Percentiles rank a stretch among this genome's conserved stretches.
phyloP scores from a whole-genome alignment of 2,888 invertebrate genomes.

The Nomada ferruginata region DNA sequence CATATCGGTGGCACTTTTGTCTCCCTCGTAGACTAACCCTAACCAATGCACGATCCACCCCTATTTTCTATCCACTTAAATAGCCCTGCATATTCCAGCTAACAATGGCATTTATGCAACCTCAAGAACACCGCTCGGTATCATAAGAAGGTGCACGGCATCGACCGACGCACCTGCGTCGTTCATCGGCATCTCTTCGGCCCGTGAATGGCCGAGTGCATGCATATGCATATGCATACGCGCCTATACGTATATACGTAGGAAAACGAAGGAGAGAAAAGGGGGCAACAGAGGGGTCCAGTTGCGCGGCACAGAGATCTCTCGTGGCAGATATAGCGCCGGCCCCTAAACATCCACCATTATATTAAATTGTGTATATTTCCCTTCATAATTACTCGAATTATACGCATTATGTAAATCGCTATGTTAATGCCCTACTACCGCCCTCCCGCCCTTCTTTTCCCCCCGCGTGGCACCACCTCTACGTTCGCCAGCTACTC shows the following conservation, averaged over 20 bases:
- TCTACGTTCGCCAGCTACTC: background rate
- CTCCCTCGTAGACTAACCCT: background rate
- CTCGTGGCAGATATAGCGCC: constrained; percentile 72
- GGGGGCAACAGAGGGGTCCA: constrained; percentile 40
- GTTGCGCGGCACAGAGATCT: constrained; percentile 67
- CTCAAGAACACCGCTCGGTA: constrained; percentile 1
- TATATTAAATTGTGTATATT: constrained; percentile 84
- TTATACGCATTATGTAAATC: constrained; percentile 84
- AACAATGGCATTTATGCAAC: constrained; percentile 19
- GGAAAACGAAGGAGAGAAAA: constrained; percentile 21
- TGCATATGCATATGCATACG: constrained; percentile 2
- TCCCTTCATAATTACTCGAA: constrained; percentile 84
- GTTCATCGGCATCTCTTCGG: background rate
- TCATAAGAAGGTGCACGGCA: background rate
- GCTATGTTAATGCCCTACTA: constrained; percentile 79
- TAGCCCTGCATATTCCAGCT: background rate
- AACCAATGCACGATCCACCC: background rate
- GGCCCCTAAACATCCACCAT: constrained; percentile 81
- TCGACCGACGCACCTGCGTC: background rate
- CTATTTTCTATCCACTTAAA: background rate
- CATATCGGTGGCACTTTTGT: background rate
- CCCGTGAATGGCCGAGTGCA: constrained; percentile 14
- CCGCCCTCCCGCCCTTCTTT: constrained; percentile 5
- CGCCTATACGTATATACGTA: background rate
- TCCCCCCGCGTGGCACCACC: background rate